Percentiles rank a stretch among this genome's conserved stretches.
Evolutionary conservation across 1,140 invertebrate genomes (phyloP).

Genomic region (Rhagoletis zephyria): DNA sequence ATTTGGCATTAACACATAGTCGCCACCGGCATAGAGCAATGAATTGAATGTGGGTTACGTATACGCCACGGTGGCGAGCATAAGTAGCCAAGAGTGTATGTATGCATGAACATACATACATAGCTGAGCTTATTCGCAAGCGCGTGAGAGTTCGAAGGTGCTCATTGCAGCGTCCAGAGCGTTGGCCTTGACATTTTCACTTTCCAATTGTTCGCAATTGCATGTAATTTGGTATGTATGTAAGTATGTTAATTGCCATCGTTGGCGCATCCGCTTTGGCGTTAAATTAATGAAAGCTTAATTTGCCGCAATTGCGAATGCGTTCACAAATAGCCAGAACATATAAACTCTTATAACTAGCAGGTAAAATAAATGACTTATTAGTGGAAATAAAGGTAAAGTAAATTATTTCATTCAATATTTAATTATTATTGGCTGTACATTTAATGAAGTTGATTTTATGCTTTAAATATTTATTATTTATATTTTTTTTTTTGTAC

Average conservation of each 20-base stretch:
- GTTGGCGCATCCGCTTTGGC: neutral
- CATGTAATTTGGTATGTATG: neutral
- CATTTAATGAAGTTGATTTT: no score
- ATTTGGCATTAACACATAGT: conserved; percentile 37
- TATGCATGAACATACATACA: no score
- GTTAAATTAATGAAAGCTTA: conserved; percentile 19
- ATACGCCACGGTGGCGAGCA: neutral
- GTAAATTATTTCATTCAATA: no score
- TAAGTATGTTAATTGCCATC: neutral
- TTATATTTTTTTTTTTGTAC: no score
- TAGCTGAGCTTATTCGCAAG: neutral
- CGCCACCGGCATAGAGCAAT: neutral
- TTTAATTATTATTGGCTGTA: no score
- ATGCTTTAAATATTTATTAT: no score
- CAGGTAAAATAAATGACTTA: neutral
- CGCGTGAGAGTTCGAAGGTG: neutral
- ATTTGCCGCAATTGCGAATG: neutral
- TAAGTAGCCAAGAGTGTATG: neutral
- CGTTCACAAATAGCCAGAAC: neutral
- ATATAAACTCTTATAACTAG: neutral
- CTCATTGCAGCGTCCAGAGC: neutral
- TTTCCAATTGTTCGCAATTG: conserved; percentile 5
- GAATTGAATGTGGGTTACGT: conserved; percentile 2
- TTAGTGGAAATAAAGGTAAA: no score
- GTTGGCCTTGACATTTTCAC: conserved; percentile 44